These are phyloP conservation scores for Drosophila histrio DNA, from an alignment of 2,888 invertebrate species.

Conservation along the genomic window DNA sequence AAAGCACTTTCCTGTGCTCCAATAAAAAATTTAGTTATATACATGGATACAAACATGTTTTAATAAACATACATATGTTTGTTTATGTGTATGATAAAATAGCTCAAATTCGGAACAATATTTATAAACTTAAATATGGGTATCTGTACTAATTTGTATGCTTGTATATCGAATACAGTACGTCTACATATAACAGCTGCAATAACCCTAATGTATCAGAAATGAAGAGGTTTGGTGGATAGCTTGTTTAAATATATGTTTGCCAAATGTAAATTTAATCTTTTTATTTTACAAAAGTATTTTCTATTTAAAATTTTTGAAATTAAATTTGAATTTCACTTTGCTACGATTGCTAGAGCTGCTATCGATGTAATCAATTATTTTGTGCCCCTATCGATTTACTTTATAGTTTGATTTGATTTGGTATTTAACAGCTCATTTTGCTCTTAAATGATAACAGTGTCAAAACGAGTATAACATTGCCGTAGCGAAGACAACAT, in stretches of 20 bases:
- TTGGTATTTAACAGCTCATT: too few relatives aligned
- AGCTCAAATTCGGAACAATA: background rate
- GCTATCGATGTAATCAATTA: too few relatives aligned
- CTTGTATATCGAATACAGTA: background rate
- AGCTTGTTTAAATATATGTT: constrained; percentile 8
- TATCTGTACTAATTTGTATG: background rate
- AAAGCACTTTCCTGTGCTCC: background rate
- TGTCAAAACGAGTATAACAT: too few relatives aligned
- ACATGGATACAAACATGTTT: constrained; percentile 3
- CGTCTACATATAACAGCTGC: background rate
- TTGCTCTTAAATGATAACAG: too few relatives aligned
- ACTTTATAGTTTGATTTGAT: too few relatives aligned
- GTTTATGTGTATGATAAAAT: background rate
- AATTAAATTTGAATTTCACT: too few relatives aligned
- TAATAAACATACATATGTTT: background rate
- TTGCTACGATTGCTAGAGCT: too few relatives aligned
- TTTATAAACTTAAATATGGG: background rate
- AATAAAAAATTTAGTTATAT: constrained; percentile 3
- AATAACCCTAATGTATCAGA: background rate
- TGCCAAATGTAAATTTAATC: background rate
- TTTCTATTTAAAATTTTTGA: background rate
- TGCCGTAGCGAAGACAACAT: too few relatives aligned
- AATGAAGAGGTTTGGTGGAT: background rate
- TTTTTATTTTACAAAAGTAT: background rate
- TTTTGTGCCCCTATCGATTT: too few relatives aligned